Evolutionary conservation across 2,113 vertebrate genomes (phyloP).

Genomic region (Rhinolophus sinicus): DNA sequence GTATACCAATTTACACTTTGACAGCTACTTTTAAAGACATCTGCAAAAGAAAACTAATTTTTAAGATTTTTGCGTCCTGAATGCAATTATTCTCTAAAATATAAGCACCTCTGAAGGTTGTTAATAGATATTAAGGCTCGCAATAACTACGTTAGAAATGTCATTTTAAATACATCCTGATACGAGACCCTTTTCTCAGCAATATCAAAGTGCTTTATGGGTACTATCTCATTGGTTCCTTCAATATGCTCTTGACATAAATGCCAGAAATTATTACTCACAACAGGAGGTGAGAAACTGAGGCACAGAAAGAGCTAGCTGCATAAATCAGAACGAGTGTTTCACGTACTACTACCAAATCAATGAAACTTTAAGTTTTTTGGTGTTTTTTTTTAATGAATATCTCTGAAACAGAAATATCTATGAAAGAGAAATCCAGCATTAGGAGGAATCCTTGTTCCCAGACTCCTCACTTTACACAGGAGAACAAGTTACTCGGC

Average conservation of each 20-base stretch:
- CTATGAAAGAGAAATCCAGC: neutral
- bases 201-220: neutral
- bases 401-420: neutral
- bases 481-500: neutral
- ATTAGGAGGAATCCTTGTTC: neutral
- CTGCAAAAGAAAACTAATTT: conserved; percentile 36
- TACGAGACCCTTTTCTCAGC: neutral
- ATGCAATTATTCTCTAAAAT: conserved; percentile 1
- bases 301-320: neutral
- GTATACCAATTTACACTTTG: neutral
- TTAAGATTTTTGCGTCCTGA: conserved; percentile 17
- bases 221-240: neutral
- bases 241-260: neutral
- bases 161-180: conserved; percentile 31
- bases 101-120: neutral
- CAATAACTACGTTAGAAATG: neutral
- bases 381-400: neutral
- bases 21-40: neutral
- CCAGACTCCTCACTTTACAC: neutral
- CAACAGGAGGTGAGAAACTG: neutral
- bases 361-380: neutral
- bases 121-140: neutral
- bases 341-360: neutral
- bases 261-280: neutral
- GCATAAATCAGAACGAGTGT: neutral